Evolutionary conservation across 23 tunicate genomes (phyloP), one percentile per base, ranked within the genome.

Genomic region (Trididemnum nubilum): DNA sequence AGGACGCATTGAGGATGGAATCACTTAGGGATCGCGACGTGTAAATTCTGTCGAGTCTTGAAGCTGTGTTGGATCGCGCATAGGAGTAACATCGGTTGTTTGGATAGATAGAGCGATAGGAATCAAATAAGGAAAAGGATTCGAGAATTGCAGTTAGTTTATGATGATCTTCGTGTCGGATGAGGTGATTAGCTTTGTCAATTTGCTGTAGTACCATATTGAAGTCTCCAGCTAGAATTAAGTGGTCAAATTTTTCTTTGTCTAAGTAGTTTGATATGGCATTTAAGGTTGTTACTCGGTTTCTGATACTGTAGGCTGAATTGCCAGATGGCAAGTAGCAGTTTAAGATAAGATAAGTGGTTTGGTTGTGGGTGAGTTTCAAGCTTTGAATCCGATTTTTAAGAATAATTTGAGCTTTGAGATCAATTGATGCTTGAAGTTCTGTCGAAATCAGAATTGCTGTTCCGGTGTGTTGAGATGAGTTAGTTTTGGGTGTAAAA

Each of bases 141-240:
- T n/a, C n/a, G n/a, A n/a, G n/a, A n/a, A n/a, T n/a, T n/a, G n/a
- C n/a, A n/a, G n/a, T n/a, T n/a, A n/a, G n/a, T n/a, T n/a, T n/a
- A n/a, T n/a, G n/a, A n/a, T n/a, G n/a, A n/a, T n/a, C n/a, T n/a
- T n/a, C n/a, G n/a, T n/a, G n/a, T n/a, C n/a, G n/a, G n/a, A n/a
- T n/a, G n/a, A n/a, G n/a, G n/a, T n/a, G n/a, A n/a, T n/a, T n/a
- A n/a, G n/a, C n/a, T n/a, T n/a, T 24, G 26, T 61, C 67, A 61
- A 61, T 24, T 22, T 22, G 67, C 26, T 21, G 67, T 61, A 61
- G 67, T 23, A n/a, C 26, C 67, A 61, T 15, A 26, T 61, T 61
- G 67, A 61, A 61, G 67, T 61, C 67, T 22, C 67, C 67, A 61
- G 67, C 67, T 12, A 61, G 18, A 12, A 61, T 61, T 61, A 61